Base-by-base conservation (phyloP, 2,113 vertebrate species). In the Phrynosoma platyrhinos region DNA sequence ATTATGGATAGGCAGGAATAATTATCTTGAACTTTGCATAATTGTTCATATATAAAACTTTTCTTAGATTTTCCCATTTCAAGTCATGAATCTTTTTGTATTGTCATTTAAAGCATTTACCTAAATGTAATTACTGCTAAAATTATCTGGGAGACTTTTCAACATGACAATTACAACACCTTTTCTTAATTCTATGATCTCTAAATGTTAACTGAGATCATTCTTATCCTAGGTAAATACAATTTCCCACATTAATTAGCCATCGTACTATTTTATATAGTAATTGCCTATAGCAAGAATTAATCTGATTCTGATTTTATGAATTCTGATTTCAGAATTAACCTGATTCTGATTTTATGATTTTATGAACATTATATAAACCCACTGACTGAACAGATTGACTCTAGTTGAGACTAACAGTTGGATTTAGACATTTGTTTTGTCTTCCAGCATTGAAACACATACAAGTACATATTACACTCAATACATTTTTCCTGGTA, bases 21-120 rank as follows among this genome's bases (percentile, higher is more conserved):
- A 95, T 90, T 86, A 91, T 91, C 95, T 79, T 88, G 71, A 94
- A 83, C 89, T 90, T 95, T 89, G 1, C 74, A 91, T 94, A 89
- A 94, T 88, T 91, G 53, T 89, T 93, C 87, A 86, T 23, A 0
- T 86, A 86, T 87, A 32, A 83, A 86, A 69, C 58, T 92, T 58
- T 90, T 91, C 55, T 82, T 83, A 92, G 12, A 21, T 30, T 90
- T 92, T 53, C 32, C 62, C 91, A 89, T 91, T 90, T 93, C 83
- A 86, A 81, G 87, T 90, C 69, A 89, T 74, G 77, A 55, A 80
- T 92, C 88, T 91, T 91, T 88, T 83, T 64, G 64, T 85, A 88
- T 18, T 88, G 68, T 7, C 88, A 27, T 83, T 71, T 78, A 89
- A 91, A 89, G 84, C 1, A 83, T 90, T 94, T 83, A 71, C 88